Conservation (phyloP, 2,888 invertebrate species). For the Dusona sp. region DNA sequence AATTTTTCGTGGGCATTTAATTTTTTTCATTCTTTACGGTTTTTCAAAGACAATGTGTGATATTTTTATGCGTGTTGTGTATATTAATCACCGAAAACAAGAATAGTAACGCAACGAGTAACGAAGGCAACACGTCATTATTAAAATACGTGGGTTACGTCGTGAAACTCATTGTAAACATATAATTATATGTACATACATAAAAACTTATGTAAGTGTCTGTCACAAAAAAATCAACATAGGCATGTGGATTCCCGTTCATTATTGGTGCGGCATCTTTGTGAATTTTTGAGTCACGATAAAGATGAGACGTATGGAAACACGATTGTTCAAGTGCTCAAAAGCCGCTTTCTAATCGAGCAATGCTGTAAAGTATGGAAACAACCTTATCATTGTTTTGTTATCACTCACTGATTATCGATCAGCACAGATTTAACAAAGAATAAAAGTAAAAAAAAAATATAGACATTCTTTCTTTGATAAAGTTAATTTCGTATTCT, state of each 20-base stretch:
- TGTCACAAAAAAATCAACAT: not conserved
- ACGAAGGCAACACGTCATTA: slow-evolving; percentile 49
- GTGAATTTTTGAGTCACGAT: not conserved
- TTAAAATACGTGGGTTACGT: slow-evolving; percentile 39
- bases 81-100: slow-evolving; percentile 51
- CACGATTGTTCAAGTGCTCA: not conserved
- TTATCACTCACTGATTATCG: slow-evolving; percentile 6
- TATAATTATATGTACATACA: slow-evolving; percentile 2
- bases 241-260: not conserved
- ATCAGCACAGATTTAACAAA: not conserved
- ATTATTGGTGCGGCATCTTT: slow-evolving; percentile 13
- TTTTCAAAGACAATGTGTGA: not conserved
- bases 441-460: not conserved
- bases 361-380: not conserved
- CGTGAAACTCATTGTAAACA: slow-evolving; percentile 50
- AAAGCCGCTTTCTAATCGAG: not conserved
- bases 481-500: no score
- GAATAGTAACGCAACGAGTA: slow-evolving; percentile 47
- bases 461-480: not conserved
- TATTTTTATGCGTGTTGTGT: slow-evolving; percentile 45
- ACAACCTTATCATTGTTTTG: not conserved
- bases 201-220: not conserved
- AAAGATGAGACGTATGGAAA: not conserved
- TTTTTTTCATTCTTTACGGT: not conserved
- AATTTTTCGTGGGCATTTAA: not conserved